Evolutionary conservation across 1,140 invertebrate species (phyloP).

Genomic region (Magallana gigas): DNA sequence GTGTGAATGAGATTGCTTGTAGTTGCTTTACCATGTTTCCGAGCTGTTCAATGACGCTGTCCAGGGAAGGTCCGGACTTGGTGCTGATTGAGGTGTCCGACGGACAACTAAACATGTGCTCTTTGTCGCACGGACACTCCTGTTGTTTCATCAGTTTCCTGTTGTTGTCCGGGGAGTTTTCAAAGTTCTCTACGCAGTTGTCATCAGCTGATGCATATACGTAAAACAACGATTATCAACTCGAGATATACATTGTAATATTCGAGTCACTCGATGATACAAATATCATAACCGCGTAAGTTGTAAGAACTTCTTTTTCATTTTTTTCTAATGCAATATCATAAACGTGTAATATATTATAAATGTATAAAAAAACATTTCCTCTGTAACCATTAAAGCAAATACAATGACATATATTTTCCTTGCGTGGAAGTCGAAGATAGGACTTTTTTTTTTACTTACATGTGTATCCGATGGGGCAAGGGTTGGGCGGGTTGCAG

Average conservation of each 20-base stretch:
- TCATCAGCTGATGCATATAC: constrained; percentile 83
- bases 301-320: no score
- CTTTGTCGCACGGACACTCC: constrained; percentile 98
- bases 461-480: constrained; percentile 86
- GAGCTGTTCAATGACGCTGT: constrained; percentile 60
- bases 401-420: no score
- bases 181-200: constrained; percentile 94
- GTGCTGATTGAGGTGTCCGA: constrained; percentile 67
- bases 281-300: no score
- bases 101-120: constrained; percentile 98
- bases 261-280: no score
- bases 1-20: not conserved
- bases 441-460: constrained; percentile 43
- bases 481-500: constrained; percentile 99
- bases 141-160: constrained; percentile 88
- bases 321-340: no score
- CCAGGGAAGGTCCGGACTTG: constrained; percentile 60
- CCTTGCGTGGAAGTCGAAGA: not conserved
- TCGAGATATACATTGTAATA: no score
- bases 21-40: constrained; percentile 41
- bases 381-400: no score
- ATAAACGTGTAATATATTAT: not conserved
- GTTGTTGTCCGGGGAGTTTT: constrained; percentile 97
- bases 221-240: not conserved
- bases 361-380: no score